Percentiles rank a stretch among this genome's conserved stretches.
phyloP scores from a whole-genome alignment of 2,888 invertebrate species.

The Hipparchia sbordonii region DNA sequence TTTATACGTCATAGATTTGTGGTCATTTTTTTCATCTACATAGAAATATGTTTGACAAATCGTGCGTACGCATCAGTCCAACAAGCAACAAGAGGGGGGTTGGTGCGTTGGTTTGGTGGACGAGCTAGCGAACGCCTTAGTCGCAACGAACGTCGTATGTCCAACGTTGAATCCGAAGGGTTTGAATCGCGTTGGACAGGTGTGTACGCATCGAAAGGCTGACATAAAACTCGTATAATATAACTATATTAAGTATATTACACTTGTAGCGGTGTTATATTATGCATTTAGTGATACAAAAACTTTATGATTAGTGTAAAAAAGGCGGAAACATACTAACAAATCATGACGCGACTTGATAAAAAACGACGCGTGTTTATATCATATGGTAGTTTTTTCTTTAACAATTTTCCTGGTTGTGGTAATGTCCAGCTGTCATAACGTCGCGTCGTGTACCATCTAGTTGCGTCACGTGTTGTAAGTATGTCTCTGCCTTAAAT shows the following conservation, averaged over 20 bases:
- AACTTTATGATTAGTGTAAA: constrained; percentile 65
- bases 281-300: constrained; percentile 76
- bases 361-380: neutral
- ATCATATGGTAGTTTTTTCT: neutral
- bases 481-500: constrained; percentile 21
- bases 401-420: too few relatives aligned
- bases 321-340: constrained; percentile 8
- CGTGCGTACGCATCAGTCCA: neutral
- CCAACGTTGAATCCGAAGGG: too few relatives aligned
- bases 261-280: constrained; percentile 73
- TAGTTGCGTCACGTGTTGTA: neutral
- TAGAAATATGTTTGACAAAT: neutral
- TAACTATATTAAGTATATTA: constrained; percentile 71
- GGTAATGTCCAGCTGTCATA: too few relatives aligned
- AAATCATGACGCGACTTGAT: neutral
- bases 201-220: constrained; percentile 52
- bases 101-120: too few relatives aligned
- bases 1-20: neutral
- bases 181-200: neutral
- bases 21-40: neutral
- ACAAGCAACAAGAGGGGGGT: neutral
- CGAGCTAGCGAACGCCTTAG: too few relatives aligned
- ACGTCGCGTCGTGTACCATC: too few relatives aligned
- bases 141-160: too few relatives aligned
- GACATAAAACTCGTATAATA: constrained; percentile 73